Evolutionary conservation across 2,797 vertebrate species (phyloP).

Genomic region (Gephyroberyx darwinii): DNA sequence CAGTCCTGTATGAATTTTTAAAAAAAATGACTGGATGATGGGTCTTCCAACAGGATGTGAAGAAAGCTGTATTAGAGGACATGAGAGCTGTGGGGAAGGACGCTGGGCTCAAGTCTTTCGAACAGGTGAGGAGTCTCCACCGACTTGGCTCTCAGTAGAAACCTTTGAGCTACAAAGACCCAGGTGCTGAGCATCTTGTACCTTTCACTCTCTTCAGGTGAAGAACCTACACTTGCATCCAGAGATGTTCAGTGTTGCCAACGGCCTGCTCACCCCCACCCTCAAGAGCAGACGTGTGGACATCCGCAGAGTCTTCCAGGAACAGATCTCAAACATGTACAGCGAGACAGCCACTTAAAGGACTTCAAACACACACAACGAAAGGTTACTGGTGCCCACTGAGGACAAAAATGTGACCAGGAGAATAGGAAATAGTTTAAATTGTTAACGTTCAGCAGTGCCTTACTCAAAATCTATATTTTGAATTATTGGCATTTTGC

Average conservation of each 20-base stretch:
- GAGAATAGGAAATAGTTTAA: background rate
- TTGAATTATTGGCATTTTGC: conserved; percentile 34
- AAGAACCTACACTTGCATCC: conserved; percentile 81
- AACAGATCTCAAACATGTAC: conserved; percentile 83
- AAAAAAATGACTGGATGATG: background rate
- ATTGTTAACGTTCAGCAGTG: conserved; percentile 31
- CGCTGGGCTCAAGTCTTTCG: conserved; percentile 84
- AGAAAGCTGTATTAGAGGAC: conserved; percentile 80
- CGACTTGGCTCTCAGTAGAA: background rate
- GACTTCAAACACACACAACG: background rate
- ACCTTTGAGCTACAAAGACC: background rate
- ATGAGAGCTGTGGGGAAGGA: conserved; percentile 79
- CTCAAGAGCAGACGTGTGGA: conserved; percentile 81
- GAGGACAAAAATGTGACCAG: conserved; percentile 1
- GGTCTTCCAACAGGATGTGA: conserved; percentile 74
- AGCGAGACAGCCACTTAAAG: conserved; percentile 69
- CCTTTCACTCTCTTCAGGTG: conserved; percentile 68
- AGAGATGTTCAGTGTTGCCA: conserved; percentile 81
- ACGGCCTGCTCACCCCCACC: conserved; percentile 85
- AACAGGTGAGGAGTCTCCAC: conserved; percentile 75
- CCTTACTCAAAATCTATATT: conserved; percentile 49
- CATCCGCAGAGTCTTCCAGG: conserved; percentile 78
- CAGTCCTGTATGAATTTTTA: background rate
- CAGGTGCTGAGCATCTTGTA: background rate
- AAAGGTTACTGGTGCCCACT: conserved; percentile 13